Evolutionary conservation across 2,113 vertebrate genomes (phyloP).

Genomic region (Ctenomys sociabilis): DNA sequence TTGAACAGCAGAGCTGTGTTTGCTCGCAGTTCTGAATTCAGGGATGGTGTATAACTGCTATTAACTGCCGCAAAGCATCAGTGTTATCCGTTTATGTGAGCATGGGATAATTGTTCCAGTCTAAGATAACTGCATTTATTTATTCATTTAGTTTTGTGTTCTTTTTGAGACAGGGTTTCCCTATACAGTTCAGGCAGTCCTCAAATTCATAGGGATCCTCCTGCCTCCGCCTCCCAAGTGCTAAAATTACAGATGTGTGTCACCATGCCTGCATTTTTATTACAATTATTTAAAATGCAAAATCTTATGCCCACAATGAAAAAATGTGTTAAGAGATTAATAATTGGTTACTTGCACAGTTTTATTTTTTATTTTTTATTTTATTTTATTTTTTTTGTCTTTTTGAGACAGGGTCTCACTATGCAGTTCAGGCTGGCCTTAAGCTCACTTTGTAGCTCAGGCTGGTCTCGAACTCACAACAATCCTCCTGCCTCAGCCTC

Average conservation of each 20-base stretch:
- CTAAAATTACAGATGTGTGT: no score
- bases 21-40: not conserved
- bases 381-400: no score
- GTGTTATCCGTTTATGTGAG: not conserved
- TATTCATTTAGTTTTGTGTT: not conserved
- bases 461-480: no score
- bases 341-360: not conserved
- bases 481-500: no score
- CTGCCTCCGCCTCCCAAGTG: no score
- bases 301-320: not conserved
- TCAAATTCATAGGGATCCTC: no score
- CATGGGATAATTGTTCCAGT: not conserved
- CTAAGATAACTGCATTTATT: not conserved
- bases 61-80: not conserved
- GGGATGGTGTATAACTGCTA: not conserved
- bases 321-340: not conserved
- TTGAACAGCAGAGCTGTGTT: not conserved
- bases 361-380: no score
- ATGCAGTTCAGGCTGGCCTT: no score
- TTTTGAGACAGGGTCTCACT: no score
- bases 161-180: no score
- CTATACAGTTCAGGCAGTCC: no score
- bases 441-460: no score
- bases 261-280: not conserved
- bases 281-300: constrained; percentile 28